Evolutionary conservation across 2,888 invertebrate genomes (phyloP), one percentile per base, ranked within the genome.

Genomic region (Drosophila vallismaia): DNA sequence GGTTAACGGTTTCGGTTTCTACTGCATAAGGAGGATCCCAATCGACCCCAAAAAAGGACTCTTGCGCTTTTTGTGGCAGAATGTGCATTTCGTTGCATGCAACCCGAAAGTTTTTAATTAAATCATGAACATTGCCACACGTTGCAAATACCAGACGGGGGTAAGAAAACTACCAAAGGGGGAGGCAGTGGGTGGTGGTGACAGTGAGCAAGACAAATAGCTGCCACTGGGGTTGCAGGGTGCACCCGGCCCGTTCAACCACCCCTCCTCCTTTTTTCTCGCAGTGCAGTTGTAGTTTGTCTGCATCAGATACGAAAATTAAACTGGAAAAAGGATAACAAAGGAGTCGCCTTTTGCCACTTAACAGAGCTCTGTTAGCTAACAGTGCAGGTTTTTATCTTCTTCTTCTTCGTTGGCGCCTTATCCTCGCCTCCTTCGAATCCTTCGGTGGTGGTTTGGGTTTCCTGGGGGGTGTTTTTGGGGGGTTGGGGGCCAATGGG

Each of bases 21-120:
- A 19, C 19, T 19, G 19, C 19, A 19, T 19, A 19, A 19, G 2
- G 19, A 19, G 19, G 19, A 19, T 19, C 19, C 19, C 1, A 19
- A 19, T 19, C 19, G 19, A 19, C 19, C 19, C 2, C 19, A 33
- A 38, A 12, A 26, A 4, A 33, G 19, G 45, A 33, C 54, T 19
- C 33, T 12, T 56, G 59, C 46, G 14, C 40, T 51, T 53, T 53
- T 52, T 29, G 24, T 14, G 26, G 49, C 12, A 19, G 49, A 28
- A 45, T 56, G 60, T 78, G 84, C 84, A 66, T 57, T 60, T 62
- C 19, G 14, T 36, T 58, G 53, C 53, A 57, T 54, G 57, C 64
- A 51, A 14, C 14, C 31, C 9, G 26, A 67, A 81, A 85, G 54
- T 51, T 83, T 83, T 81, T 84, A 86, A 83, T 83, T 76, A 85